Base-by-base conservation (phyloP, 2,888 invertebrate species). In the Euproctis similis region DNA sequence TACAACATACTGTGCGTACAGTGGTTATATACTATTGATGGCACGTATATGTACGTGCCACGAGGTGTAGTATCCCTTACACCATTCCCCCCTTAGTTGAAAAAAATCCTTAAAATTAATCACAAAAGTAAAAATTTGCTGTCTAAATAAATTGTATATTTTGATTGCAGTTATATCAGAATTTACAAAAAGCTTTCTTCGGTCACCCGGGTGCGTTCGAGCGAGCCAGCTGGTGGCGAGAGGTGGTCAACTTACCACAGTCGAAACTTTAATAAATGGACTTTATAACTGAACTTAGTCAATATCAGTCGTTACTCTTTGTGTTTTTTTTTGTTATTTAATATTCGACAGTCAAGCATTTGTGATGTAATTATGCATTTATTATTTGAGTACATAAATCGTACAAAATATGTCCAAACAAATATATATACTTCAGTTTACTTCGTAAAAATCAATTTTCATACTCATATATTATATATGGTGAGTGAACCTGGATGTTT, bases 211-310 rank as follows among this genome's bases (percentile, higher is more conserved):
- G 89, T 3, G 89, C 88, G 1, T 88, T 91, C 65, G 89, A 91
- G 44, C 85, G 92, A 28, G 90, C 93, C 2, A 46, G 85, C 1
- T 93, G 93, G 93, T 93, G 93, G 93, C 61, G 70, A 0, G 69
- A 84, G 3, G 70, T 78, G 0, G 62, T 71, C 14, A 46, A 31
- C 21, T 17, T 39, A 16, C 67, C 71, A 0, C 42, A 47, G 0
- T 69, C 78, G 11, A 82, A 82, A 38, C 66, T 82, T 35, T 81
- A 71, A 56, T 36, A 11, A n/a, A n/a, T 23, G 21, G 8, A 22
- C 18, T 22, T 17, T 12, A 23, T 19, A 8, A n/a, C n/a, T 12
- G 8, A n/a, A 12, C 5, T 8, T 13, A 23, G 12, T 4, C 12
- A 12, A 23, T 12, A 12, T 12, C n/a, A 13, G 16, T 11, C 22